Conservation (phyloP, 2,113 vertebrate species). For the Pachyramphus minor region DNA sequence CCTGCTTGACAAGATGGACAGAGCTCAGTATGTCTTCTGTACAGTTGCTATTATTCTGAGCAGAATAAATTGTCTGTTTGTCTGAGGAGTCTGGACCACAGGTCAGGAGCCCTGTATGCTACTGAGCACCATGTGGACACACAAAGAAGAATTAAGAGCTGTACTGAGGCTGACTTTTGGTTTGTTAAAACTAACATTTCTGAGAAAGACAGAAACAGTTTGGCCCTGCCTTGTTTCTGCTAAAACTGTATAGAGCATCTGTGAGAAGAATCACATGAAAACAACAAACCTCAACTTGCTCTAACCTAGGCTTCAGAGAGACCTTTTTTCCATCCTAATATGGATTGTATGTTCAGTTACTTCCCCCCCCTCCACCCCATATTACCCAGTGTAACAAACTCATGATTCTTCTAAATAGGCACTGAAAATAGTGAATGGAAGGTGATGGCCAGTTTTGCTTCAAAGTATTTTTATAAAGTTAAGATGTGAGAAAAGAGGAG, state of each 20-base stretch:
- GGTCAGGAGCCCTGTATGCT: not conserved
- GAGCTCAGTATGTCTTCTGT: not conserved
- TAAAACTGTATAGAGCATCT: not conserved
- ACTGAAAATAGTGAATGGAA: not conserved
- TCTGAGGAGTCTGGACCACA: not conserved
- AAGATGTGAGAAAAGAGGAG: not conserved
- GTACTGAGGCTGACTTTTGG: not conserved
- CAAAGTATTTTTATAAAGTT: not conserved
- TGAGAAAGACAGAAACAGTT: fast-evolving
- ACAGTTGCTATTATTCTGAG: not conserved
- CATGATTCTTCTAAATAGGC: not conserved
- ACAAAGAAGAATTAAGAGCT: not conserved
- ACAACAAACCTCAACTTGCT: not conserved
- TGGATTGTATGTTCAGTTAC: not conserved
- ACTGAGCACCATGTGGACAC: not conserved
- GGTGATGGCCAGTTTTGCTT: not conserved
- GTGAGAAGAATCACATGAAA: not conserved
- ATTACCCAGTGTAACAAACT: not conserved
- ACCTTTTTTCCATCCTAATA: not conserved
- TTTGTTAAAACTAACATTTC: not conserved
- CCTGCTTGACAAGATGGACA: not conserved
- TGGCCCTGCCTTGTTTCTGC: not conserved
- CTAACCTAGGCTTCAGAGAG: not conserved
- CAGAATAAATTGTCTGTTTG: not conserved
- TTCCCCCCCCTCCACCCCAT: not conserved